Percentiles rank a stretch among this genome's conserved stretches.
Evolutionary conservation across 2,888 invertebrate genomes (phyloP).

Genomic region (Sphaerophoria rueppellii): DNA sequence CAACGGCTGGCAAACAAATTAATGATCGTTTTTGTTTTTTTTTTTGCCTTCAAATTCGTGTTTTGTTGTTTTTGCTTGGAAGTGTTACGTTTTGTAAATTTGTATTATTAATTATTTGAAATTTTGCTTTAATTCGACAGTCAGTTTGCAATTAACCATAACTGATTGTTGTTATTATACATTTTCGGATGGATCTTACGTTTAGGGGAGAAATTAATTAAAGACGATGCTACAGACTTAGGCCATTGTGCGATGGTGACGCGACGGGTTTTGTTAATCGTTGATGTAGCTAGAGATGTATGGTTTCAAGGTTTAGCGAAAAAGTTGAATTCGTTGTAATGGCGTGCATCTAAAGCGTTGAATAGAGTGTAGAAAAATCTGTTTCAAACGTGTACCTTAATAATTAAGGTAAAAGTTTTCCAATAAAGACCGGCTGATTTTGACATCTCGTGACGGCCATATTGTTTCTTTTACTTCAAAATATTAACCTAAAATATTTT

Average conservation of each 20-base stretch:
- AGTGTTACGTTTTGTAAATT: constrained; percentile 61
- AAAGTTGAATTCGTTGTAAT: no score
- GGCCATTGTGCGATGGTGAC: constrained; percentile 51
- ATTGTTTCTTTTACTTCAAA: no score
- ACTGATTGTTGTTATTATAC: constrained; percentile 69
- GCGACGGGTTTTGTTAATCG: constrained; percentile 45
- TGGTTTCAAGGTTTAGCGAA: no score
- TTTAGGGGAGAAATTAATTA: constrained; percentile 62
- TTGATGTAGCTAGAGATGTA: background rate
- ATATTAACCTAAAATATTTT: no score
- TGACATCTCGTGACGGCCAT: no score
- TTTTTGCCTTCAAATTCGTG: background rate
- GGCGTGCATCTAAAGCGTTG: no score
- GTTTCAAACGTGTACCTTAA: no score
- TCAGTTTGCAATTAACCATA: constrained; percentile 68
- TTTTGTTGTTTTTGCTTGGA: background rate
- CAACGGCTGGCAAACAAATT: constrained; percentile 43
- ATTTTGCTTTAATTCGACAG: constrained; percentile 70
- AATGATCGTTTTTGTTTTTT: constrained; percentile 49
- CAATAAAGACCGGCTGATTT: no score
- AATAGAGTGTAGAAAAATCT: no score
- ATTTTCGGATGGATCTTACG: background rate
- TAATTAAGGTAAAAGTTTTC: no score
- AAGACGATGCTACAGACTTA: constrained; percentile 40
- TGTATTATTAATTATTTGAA: constrained; percentile 70